Evolutionary conservation across 2,113 vertebrate genomes (phyloP), one percentile per base, ranked within the genome.

Genomic region (Heterotis niloticus): DNA sequence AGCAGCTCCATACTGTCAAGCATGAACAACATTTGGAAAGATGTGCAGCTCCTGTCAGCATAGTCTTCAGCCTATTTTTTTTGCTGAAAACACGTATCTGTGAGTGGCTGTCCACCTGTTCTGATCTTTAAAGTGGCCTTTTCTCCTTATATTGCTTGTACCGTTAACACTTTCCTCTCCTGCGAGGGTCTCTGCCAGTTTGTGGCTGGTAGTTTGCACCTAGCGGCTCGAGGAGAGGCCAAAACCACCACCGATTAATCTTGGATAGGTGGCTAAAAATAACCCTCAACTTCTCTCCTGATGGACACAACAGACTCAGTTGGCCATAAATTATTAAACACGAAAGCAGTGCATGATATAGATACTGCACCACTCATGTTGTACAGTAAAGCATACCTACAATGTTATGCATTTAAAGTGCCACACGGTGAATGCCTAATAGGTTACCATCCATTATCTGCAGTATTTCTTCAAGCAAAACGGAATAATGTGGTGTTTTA

Each of bases 211-310:
- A 44, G 20, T 11, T 11, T 62, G 14, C 20, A 20, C 23, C 10
- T 20, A 66, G 64, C 5, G 20, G 5, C 4, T 3, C 3, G 23
- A 4, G 24, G 71, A 24, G 14, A 73, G 29, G 51, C 11, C 5
- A 26, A 26, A 26, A 20, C 16, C 69, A 18, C 1, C 10, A 69
- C 51, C 24, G 59, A 59, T 70, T 59, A n/a, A 70, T 78, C 52
- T 60, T 16, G 0, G 29, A 70, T 78, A 78, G 52, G 26, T 14
- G 23, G 65, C 66, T 67, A 78, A 57, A 78, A 70, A 67, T 56
- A 78, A 29, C 59, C 64, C 52, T 14, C 9, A 24, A 13, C 56
- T 13, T 71, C 34, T 5, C 18, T 34, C 51, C 52, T 24, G 20
- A 24, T 18, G 51, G 34, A 10, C 23, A 57, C 76, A 77, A 10